Base-by-base conservation (phyloP, 2,888 invertebrate species). In the Philaethria dido region DNA sequence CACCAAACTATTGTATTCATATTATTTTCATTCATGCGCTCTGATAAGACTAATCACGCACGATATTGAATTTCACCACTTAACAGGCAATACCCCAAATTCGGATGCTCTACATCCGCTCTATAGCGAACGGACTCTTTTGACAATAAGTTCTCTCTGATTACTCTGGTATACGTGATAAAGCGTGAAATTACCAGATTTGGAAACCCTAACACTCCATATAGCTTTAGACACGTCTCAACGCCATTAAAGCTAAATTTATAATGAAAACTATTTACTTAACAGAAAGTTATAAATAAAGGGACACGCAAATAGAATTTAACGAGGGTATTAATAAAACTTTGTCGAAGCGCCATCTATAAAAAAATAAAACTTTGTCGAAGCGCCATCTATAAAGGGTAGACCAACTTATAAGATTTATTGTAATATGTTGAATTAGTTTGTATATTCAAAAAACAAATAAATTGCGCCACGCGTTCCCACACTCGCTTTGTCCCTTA, bases 321-420 rank as follows among this genome's bases (percentile, higher is more conserved):
- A 69, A 62, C 59, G 66, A 64, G 54, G 47, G 39, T 44, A 60
- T 68, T 70, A 68, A 63, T 65, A 70, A 68, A 70, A 68, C 52
- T 68, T 52, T 54, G 52, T 20, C 45, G 42, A 54, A 66, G 62
- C 60, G 42, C 66, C 61, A n/a, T n/a, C n/a, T n/a, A n/a, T n/a
- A n/a, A n/a, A n/a, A n/a, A n/a, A 68, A 63, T 65, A 70, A 68
- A 70, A 68, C 52, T 68, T 52, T 54, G 52, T 20, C 45, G 42
- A 54, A 66, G 36, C 50, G 33, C 22, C 70, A 61, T 70, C 65
- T 63, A 65, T 70, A 68, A 62, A 60, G 62, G 67, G 62, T 36
- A 52, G 60, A 60, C 63, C 18, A 68, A 68, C 59, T 70, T 62
- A n/a, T 47, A 44, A 62, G 68, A 70, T 70, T 68, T 70, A 70